Percentiles rank a stretch among this genome's conserved stretches.
These are phyloP conservation scores for Pristis pectinata DNA, from an alignment of 2,797 vertebrate species.

Conservation along the genomic window DNA sequence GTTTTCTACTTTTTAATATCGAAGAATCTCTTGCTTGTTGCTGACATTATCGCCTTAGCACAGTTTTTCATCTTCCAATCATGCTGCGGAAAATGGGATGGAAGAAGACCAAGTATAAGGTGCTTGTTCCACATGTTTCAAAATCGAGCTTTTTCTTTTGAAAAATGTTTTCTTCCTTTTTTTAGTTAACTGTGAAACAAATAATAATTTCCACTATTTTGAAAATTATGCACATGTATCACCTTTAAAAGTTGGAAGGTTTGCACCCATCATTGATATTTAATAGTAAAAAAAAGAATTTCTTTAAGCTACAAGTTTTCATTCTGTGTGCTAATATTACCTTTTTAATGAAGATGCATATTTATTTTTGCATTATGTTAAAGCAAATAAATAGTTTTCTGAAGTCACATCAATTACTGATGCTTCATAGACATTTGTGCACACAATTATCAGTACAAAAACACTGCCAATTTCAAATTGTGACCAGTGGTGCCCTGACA, in stretches of 20 bases:
- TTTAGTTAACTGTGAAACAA: background rate
- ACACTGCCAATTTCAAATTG: background rate
- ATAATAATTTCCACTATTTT: background rate
- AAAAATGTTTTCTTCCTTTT: background rate
- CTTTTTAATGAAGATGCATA: background rate
- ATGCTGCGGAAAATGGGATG: background rate
- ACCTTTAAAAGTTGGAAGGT: background rate
- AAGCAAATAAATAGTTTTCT: background rate
- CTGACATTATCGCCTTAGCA: background rate
- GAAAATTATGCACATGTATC: background rate
- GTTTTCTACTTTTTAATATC: background rate
- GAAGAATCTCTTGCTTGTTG: background rate
- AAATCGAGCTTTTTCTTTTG: background rate
- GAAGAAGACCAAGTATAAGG: background rate
- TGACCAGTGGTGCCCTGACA: background rate
- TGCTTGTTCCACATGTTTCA: background rate
- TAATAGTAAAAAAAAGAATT: background rate
- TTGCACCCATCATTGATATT: background rate
- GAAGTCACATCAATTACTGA: background rate
- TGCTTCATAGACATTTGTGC: background rate
- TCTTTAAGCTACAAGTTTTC: background rate
- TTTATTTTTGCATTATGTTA: background rate
- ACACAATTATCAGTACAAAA: background rate
- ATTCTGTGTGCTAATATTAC: background rate
- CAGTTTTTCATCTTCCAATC: background rate